These are phyloP conservation scores for Chelonoidis abingdonii DNA, from an alignment of 2,113 vertebrate genomes.

Conservation along the genomic window DNA sequence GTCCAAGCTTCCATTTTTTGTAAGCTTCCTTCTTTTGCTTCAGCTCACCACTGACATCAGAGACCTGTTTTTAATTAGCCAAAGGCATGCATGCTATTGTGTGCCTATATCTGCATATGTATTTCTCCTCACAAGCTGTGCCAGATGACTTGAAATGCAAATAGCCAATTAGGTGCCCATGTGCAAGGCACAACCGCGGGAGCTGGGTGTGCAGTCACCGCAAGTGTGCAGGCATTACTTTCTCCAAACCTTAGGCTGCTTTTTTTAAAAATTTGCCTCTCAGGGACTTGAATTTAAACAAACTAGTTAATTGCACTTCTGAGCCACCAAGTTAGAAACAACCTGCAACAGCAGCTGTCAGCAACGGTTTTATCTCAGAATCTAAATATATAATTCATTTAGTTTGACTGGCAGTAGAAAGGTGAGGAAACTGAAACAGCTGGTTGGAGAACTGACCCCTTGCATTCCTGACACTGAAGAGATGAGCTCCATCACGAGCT, in stretches of 20 bases:
- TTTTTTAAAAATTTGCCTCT: neutral
- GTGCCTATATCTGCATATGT: neutral
- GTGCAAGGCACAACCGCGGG: neutral
- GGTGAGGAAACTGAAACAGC: neutral
- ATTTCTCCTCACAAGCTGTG: neutral
- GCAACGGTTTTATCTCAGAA: neutral
- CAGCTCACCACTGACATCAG: no score
- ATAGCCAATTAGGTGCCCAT: neutral
- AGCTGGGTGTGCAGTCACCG: neutral
- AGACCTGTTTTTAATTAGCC: neutral
- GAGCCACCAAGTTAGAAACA: neutral
- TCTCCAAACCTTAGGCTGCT: neutral
- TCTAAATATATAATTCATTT: neutral
- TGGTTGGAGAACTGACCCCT: neutral
- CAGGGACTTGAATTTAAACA: neutral
- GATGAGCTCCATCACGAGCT: neutral
- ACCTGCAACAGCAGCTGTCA: neutral
- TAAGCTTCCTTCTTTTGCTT: no score
- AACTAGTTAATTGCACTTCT: neutral
- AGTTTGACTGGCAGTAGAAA: neutral
- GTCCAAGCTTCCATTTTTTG: no score
- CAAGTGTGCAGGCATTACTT: neutral
- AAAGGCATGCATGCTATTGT: neutral
- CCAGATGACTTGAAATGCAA: neutral
- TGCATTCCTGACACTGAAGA: neutral